Evolutionary conservation across 2,888 invertebrate species (phyloP).

Genomic region (Xanthia togata): DNA sequence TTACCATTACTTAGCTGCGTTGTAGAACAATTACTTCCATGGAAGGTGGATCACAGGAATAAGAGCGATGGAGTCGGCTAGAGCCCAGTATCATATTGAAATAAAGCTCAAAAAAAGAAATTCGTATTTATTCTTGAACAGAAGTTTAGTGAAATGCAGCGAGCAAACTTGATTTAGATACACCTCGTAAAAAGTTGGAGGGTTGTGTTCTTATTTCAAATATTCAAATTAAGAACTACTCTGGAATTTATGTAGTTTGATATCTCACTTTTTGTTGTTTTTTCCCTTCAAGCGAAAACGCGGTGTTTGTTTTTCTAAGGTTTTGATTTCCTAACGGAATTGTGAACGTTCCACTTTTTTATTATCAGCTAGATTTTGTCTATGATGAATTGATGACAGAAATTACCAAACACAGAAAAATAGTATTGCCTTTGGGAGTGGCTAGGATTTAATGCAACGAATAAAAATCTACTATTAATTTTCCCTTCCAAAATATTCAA

Average conservation of each 20-base stretch:
- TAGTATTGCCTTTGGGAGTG: not conserved
- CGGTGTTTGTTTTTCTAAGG: slow-evolving; percentile 26
- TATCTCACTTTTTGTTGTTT: slow-evolving; percentile 10
- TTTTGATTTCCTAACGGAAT: slow-evolving; percentile 48
- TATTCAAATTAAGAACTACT: slow-evolving; percentile 4
- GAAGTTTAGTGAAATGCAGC: not conserved
- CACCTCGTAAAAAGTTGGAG: not conserved
- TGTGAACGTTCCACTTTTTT: not conserved
- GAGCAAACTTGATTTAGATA: not conserved
- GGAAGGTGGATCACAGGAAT: no score
- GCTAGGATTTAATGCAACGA: not conserved
- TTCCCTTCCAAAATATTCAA: not conserved
- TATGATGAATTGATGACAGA: not conserved
- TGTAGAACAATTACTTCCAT: no score
- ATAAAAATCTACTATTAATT: not conserved
- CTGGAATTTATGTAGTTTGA: not conserved
- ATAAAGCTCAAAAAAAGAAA: no score
- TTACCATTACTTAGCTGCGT: no score
- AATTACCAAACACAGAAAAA: not conserved
- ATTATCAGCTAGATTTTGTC: slow-evolving; percentile 12
- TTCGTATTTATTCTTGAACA: not conserved
- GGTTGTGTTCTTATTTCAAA: not conserved
- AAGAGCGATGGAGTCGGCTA: no score
- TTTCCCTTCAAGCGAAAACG: slow-evolving; percentile 3
- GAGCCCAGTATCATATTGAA: no score